Percentiles rank a stretch among this genome's conserved stretches.
Conservation (phyloP, 2,113 vertebrate species). For the Callopanchax toddi region DNA sequence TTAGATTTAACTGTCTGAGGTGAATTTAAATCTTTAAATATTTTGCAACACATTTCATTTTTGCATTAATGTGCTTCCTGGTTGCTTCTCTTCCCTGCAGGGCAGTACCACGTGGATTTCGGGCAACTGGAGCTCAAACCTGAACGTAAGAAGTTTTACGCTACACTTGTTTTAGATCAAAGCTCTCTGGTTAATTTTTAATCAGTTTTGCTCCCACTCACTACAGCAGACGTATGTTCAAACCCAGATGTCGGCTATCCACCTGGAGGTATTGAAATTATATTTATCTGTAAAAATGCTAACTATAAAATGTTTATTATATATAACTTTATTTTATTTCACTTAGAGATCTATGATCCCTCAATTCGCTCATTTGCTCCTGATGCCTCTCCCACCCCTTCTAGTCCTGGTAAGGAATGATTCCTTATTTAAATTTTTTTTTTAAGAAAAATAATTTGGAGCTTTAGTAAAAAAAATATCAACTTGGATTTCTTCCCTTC, state of each 20-base stretch:
- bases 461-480: not conserved
- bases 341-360: slow-evolving; percentile 71
- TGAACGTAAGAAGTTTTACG: slow-evolving; percentile 56
- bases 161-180: not conserved
- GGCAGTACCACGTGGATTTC: slow-evolving; percentile 58
- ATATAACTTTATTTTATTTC: not conserved
- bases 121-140: slow-evolving; percentile 63
- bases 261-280: slow-evolving; percentile 66
- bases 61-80: not conserved
- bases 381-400: slow-evolving; percentile 63
- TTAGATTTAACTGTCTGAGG: not conserved
- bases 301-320: not conserved
- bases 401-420: slow-evolving; percentile 69
- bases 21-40: not conserved
- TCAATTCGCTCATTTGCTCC: slow-evolving; percentile 43
- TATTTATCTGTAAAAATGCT: not conserved
- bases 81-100: slow-evolving; percentile 26
- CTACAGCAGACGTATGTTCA: slow-evolving; percentile 69
- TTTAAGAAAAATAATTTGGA: not conserved
- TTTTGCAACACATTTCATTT: not conserved
- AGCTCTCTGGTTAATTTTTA: too few species aligned
- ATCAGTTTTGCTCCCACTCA: not conserved
- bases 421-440: not conserved
- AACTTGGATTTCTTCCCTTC: slow-evolving; percentile 22
- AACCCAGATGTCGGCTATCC: slow-evolving; percentile 70